phyloP scores from a whole-genome alignment of 2,797 vertebrate genomes.

The Ctenochaetus hawaiiensis region DNA sequence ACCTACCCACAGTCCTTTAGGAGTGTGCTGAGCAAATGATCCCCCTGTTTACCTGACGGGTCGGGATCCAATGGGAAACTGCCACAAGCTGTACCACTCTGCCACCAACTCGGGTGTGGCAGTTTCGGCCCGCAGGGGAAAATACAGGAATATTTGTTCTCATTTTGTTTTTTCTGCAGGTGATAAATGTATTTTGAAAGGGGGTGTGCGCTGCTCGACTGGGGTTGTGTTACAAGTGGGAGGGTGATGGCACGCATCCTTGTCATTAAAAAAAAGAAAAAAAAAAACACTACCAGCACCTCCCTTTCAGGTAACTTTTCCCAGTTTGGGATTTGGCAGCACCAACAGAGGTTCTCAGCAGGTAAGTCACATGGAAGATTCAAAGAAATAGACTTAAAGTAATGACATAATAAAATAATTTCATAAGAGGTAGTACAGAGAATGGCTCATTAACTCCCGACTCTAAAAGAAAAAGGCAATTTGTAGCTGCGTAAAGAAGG shows the following conservation, averaged over 20 bases:
- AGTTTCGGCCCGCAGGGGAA: constrained; percentile 19
- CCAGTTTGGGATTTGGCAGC: constrained; percentile 26
- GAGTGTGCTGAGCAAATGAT: constrained; percentile 13
- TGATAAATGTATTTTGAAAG: constrained; percentile 18
- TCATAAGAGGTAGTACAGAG: background rate
- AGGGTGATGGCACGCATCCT: constrained; percentile 33
- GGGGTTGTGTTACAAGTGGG: constrained; percentile 42
- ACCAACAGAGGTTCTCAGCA: constrained; percentile 35
- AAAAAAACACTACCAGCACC: background rate
- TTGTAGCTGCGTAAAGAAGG: constrained; percentile 25
- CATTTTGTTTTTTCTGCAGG: background rate
- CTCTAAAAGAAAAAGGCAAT: constrained; percentile 21
- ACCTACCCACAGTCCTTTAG: background rate
- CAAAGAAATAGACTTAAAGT: background rate
- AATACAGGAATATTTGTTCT: constrained; percentile 20
- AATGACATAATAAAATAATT: background rate
- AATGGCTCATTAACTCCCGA: constrained; percentile 33
- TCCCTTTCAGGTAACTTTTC: constrained; percentile 53
- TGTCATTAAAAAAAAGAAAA: background rate
- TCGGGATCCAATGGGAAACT: constrained; percentile 10
- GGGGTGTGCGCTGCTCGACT: constrained; percentile 40
- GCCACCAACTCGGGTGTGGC: constrained; percentile 43
- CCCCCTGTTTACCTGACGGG: constrained; percentile 7
- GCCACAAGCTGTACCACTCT: constrained; percentile 3
- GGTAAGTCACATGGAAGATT: constrained; percentile 57